Conservation (phyloP, 2,113 vertebrate genomes). For the Sapajus apella region DNA sequence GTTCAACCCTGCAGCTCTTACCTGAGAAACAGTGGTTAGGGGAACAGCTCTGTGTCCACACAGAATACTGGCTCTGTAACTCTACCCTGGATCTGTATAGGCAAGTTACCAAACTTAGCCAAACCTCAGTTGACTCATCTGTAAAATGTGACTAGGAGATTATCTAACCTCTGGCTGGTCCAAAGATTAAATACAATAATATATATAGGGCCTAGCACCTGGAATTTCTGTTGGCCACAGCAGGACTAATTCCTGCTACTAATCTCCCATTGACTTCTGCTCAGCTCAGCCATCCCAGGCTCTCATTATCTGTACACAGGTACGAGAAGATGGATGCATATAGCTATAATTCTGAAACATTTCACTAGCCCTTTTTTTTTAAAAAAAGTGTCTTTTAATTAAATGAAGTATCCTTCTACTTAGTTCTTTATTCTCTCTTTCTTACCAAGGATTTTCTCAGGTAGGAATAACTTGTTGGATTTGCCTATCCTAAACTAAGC, state of each 20-base stretch:
- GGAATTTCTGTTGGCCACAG: neutral
- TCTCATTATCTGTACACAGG: neutral
- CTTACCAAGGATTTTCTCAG: slow-evolving; percentile 35
- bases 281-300: neutral
- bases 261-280: neutral
- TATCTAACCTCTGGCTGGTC: neutral
- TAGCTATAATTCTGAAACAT: neutral
- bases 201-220: neutral
- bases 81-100: slow-evolving; percentile 29
- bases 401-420: slow-evolving; percentile 1
- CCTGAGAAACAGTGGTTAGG: neutral
- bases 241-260: slow-evolving; percentile 4
- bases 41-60: neutral
- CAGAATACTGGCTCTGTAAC: neutral
- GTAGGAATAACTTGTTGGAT: neutral
- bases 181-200: slow-evolving; percentile 15
- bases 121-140: neutral
- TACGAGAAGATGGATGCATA: neutral
- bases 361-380: neutral
- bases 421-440: slow-evolving; percentile 32
- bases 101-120: neutral
- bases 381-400: neutral
- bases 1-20: neutral
- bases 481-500: neutral
- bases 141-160: slow-evolving; percentile 23